Percentiles rank a stretch among this genome's conserved stretches.
These are phyloP conservation scores for Oryzias dopingdopingensis DNA, from an alignment of 2,797 vertebrate genomes.

Conservation along the genomic window DNA sequence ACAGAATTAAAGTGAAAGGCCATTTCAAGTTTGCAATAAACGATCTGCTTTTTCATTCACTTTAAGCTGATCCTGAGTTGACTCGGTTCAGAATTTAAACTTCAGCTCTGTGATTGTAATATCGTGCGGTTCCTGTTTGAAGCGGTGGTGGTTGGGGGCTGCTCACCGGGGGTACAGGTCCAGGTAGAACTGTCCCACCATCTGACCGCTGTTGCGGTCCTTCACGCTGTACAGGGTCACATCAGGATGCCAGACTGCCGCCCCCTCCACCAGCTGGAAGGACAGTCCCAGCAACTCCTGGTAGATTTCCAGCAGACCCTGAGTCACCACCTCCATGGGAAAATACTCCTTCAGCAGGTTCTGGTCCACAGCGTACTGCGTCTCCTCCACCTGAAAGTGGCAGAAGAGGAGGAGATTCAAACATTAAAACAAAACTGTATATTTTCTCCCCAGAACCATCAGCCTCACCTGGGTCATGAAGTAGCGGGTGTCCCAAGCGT, in stretches of 20 bases:
- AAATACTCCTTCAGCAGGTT: slow-evolving; percentile 96
- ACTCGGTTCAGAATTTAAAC: too few species aligned
- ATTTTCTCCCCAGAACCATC: too few species aligned
- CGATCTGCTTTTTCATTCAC: too few species aligned
- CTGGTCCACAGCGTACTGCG: slow-evolving; percentile 91
- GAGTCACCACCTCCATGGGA: slow-evolving; percentile 94
- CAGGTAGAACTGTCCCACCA: slow-evolving; percentile 93
- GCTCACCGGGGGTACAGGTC: slow-evolving; percentile 90
- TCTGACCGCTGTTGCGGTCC: slow-evolving; percentile 74
- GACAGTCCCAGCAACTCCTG: slow-evolving; percentile 91
- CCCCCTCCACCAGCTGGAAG: slow-evolving; percentile 82
- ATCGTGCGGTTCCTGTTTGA: too few species aligned
- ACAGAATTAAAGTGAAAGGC: too few species aligned
- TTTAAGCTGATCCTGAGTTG: too few species aligned
- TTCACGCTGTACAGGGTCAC: slow-evolving; percentile 87
- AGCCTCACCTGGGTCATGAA: slow-evolving; percentile 88
- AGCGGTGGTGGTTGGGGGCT: not conserved
- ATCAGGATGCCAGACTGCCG: slow-evolving; percentile 90
- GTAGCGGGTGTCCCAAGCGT: slow-evolving; percentile 95
- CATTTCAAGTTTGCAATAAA: too few species aligned
- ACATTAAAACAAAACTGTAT: too few species aligned
- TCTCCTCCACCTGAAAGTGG: slow-evolving; percentile 86
- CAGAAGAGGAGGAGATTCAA: not conserved
- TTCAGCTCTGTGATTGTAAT: too few species aligned
- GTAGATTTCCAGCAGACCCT: slow-evolving; percentile 91